A percentile compares a stretch with the other conserved stretches of the same genome.
phyloP scores from a whole-genome alignment of 2,797 vertebrate species.

The Taeniopygia guttata region DNA sequence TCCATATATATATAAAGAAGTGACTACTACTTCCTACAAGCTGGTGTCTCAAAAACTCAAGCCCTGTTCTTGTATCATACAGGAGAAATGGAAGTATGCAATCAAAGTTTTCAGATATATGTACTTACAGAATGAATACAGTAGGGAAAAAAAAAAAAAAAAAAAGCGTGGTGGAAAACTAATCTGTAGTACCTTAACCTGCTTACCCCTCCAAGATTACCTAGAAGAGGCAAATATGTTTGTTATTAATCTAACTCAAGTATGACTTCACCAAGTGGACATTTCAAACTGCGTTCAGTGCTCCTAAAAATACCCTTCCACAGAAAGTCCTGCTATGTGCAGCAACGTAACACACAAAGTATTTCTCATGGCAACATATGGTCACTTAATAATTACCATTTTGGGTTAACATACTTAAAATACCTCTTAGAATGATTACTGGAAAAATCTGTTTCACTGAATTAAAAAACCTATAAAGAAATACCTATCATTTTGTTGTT shows the following conservation, averaged over 20 bases:
- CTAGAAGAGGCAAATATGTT: background rate
- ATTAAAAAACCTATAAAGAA: slow-evolving; percentile 23
- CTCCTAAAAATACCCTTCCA: background rate
- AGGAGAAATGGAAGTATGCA: background rate
- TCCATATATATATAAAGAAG: background rate
- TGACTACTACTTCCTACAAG: background rate
- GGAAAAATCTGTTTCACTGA: background rate
- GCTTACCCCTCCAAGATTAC: background rate
- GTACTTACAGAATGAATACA: background rate
- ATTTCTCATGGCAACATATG: background rate
- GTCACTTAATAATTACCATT: background rate
- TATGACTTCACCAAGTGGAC: slow-evolving; percentile 3
- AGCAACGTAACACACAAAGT: background rate
- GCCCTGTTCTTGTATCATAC: background rate
- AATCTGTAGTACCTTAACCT: background rate
- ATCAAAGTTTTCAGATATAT: background rate
- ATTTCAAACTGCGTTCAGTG: background rate
- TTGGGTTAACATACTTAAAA: background rate
- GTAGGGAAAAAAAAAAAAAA: background rate
- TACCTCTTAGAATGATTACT: background rate
- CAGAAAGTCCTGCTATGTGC: background rate
- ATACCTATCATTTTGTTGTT: background rate
- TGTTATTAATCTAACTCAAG: background rate
- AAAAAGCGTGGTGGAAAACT: background rate
- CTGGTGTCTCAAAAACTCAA: background rate